Evolutionary conservation across 2,113 vertebrate genomes (phyloP).

Genomic region (Ceyx melanurus): DNA sequence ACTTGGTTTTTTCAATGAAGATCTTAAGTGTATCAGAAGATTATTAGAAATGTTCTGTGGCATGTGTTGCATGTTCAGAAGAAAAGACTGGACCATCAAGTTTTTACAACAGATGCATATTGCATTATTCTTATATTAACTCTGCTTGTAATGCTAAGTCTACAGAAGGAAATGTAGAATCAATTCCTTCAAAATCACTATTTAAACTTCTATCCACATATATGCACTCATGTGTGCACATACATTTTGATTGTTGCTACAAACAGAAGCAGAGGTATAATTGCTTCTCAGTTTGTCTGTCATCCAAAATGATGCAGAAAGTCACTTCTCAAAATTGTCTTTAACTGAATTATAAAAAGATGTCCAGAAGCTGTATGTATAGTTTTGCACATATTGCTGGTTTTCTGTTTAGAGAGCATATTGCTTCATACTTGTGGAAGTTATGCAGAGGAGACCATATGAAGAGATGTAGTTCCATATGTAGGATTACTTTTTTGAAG

Average conservation of each 20-base stretch:
- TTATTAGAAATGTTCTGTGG: neutral
- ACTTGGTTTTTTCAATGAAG: neutral
- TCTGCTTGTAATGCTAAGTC: neutral
- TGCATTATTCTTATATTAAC: neutral
- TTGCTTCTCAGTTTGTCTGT: neutral
- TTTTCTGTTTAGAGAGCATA: neutral
- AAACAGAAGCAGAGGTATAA: neutral
- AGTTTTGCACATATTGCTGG: neutral
- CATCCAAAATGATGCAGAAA: slow-evolving; percentile 4
- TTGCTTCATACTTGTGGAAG: neutral
- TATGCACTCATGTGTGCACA: neutral
- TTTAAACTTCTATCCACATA: neutral
- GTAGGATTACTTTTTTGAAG: neutral
- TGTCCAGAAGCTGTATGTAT: neutral
- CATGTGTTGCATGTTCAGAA: neutral
- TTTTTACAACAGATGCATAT: neutral
- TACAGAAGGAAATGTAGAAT: neutral
- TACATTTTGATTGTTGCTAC: neutral
- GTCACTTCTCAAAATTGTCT: neutral
- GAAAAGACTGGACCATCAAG: neutral
- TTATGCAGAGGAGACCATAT: neutral
- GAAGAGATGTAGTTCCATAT: neutral
- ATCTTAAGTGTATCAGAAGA: fast-evolving
- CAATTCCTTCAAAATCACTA: neutral
- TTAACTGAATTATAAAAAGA: neutral